Evolutionary conservation across 2,888 invertebrate species (phyloP), one percentile per base, ranked within the genome.

Genomic region (Apotomis betuletana): DNA sequence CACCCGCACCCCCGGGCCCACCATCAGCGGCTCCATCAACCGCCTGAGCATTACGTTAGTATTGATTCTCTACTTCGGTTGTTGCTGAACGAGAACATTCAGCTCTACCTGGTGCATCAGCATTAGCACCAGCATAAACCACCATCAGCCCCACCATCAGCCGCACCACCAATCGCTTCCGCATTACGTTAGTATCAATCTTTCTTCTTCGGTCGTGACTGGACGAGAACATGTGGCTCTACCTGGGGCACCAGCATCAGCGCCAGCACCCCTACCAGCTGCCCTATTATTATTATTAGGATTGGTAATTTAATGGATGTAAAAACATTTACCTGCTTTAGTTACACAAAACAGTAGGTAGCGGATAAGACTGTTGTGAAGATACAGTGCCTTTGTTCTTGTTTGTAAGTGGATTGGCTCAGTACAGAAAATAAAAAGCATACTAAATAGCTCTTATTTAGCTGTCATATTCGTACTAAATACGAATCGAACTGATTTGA

Each of bases 141-240:
- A 97, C 82, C 97, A 27, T 27, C 27, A 97, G 82, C 94, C 97
- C 77, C 97, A 97, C 70, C 96, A 97, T 74, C 96, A 95, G 82
- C 95, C 95, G 80, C 87, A 67, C 57, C 71, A 71, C 41, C 61
- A 55, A 27, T 89, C 88, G 57, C 89, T 88, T 77, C 95, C 94
- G 85, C 96, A 95, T 90, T 96, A 95, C 88, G 96, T 96, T 91
- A 96, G 96, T 65, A 64, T 12, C 5, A 5, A 10, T 49, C 5
- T 6, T 44, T 44, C 44, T 3, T 9, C 10, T 49, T 97, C 79
- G 3, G 10, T 6, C 41, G 5, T 5, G 0, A 6, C 9, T 49
- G 10, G 49, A 10, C 9, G 49, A 10, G 9, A 49, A 49, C 49
- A 49, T 9, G 49, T 9, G 49, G 8, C 49, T 9, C 49, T 9